Evolutionary conservation across 1,140 invertebrate species (phyloP).

Genomic region (Cardiocondyla obscurior): DNA sequence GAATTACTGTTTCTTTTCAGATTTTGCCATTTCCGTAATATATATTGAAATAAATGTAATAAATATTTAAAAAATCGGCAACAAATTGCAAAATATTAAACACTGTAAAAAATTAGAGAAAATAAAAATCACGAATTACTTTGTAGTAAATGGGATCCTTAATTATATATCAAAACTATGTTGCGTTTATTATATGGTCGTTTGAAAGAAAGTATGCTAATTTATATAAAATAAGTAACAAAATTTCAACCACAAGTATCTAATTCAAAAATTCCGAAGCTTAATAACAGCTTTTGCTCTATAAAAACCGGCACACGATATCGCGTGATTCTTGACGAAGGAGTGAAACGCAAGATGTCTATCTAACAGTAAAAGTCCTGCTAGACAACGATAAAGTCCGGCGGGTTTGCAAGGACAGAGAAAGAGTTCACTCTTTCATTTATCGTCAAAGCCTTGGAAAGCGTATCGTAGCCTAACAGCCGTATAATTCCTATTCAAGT

Average conservation of each 20-base stretch:
- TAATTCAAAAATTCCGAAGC: conserved; percentile 29
- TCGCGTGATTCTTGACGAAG: conserved; percentile 50
- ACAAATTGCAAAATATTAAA: background rate
- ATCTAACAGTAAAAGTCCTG: conserved; percentile 74
- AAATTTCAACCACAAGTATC: background rate
- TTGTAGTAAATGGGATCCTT: background rate
- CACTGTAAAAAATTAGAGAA: background rate
- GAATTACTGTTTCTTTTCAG: conserved; percentile 17
- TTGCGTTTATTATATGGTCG: background rate
- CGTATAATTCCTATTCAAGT: background rate
- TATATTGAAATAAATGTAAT: background rate
- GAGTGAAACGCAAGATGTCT: conserved; percentile 51
- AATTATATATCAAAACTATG: background rate
- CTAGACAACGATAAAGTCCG: conserved; percentile 64
- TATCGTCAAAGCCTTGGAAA: conserved; percentile 15
- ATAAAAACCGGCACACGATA: conserved; percentile 36
- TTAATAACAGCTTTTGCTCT: conserved; percentile 38
- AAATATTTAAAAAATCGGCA: background rate
- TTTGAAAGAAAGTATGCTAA: conserved; percentile 8
- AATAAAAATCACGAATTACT: background rate
- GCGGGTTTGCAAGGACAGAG: conserved; percentile 35
- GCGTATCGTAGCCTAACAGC: conserved; percentile 2
- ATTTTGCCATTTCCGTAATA: background rate
- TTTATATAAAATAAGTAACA: background rate
- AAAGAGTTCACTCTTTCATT: conserved; percentile 26